These are phyloP conservation scores for Henricia sp. DNA, from an alignment of 53 echinoderm and acorn worm genomes.

Conservation along the genomic window DNA sequence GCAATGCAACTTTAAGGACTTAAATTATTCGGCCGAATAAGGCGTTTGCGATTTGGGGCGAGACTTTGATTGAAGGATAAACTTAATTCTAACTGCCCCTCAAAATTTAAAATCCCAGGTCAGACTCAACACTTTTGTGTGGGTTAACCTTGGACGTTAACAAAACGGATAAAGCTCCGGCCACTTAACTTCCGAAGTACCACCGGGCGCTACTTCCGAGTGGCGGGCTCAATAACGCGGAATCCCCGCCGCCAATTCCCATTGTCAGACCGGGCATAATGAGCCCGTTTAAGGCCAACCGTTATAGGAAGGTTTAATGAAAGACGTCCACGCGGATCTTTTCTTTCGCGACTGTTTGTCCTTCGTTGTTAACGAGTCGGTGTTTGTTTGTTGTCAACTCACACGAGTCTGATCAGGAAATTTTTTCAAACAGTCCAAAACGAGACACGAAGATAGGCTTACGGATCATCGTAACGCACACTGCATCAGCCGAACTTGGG, in stretches of 20 bases:
- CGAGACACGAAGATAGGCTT: no score
- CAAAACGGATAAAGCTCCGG: neutral
- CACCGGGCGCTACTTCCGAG: neutral
- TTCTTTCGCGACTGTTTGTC: neutral
- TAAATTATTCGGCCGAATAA: neutral
- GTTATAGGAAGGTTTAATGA: slow-evolving; percentile 34
- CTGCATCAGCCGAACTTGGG: no score
- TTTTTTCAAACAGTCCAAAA: no score
- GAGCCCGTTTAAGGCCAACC: slow-evolving; percentile 18
- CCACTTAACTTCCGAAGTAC: neutral
- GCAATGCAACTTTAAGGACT: no score
- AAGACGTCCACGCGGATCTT: slow-evolving; percentile 36
- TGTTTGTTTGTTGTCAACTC: neutral
- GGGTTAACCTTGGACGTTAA: slow-evolving; percentile 22
- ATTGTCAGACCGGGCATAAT: slow-evolving; percentile 38
- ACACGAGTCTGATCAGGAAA: neutral
- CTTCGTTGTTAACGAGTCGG: neutral
- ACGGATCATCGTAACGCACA: no score
- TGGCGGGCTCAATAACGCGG: slow-evolving; percentile 22
- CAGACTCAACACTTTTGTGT: slow-evolving; percentile 54
- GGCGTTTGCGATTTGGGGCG: slow-evolving; percentile 7
- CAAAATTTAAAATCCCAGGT: neutral
- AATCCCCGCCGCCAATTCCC: neutral
- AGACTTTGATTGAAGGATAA: neutral
- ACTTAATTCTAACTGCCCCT: neutral